Conservation (phyloP, 2,113 vertebrate genomes). For the Microtus richardsoni region DNA sequence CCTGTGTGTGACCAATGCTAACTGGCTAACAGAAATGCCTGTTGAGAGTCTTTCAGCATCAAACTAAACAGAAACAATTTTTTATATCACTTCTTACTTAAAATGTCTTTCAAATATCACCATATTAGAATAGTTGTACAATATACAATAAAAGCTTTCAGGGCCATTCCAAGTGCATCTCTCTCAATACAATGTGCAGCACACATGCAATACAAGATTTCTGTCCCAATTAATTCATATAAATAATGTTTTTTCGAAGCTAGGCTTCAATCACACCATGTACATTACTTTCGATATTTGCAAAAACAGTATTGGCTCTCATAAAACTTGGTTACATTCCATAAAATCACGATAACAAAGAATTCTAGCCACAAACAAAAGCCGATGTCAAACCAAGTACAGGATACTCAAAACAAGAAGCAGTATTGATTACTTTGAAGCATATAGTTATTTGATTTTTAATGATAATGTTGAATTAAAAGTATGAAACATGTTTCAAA, state of each 20-base stretch:
- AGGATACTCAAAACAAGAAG: conserved; percentile 18
- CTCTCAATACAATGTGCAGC: neutral
- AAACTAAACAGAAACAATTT: conserved; percentile 37
- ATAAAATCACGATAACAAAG: conserved; percentile 19
- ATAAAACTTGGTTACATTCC: neutral
- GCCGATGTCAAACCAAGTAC: neutral
- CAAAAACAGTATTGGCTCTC: conserved; percentile 5
- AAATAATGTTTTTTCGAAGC: neutral
- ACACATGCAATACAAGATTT: conserved; percentile 38
- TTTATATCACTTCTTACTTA: conserved; percentile 43
- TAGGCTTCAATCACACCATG: neutral
- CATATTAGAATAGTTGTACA: conserved; percentile 40
- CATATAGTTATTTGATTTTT: conserved; percentile 68
- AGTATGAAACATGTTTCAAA: conserved; percentile 71
- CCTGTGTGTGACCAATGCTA: neutral
- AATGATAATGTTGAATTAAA: conserved; percentile 68
- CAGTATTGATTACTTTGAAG: conserved; percentile 20
- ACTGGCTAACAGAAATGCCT: conserved; percentile 30
- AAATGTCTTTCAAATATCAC: conserved; percentile 47
- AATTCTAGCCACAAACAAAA: conserved; percentile 8
- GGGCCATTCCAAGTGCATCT: conserved; percentile 40
- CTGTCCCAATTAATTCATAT: conserved; percentile 22
- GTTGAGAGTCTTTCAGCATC: conserved; percentile 28
- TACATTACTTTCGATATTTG: neutral
- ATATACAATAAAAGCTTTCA: conserved; percentile 37